phyloP scores from a whole-genome alignment of 1,140 invertebrate genomes.

The Drosophila nikananu region DNA sequence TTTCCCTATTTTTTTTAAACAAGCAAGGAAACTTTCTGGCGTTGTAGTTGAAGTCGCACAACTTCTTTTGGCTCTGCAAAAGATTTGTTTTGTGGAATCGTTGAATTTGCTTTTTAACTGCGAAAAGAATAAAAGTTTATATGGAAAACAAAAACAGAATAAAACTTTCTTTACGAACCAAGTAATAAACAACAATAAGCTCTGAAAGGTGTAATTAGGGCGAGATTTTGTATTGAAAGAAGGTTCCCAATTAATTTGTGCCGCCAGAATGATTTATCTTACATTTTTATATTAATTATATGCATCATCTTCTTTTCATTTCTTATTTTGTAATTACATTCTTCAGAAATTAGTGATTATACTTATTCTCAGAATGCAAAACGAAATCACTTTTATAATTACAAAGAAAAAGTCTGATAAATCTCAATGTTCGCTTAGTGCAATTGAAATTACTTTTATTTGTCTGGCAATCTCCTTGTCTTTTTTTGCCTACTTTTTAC shows the following conservation, averaged over 20 bases:
- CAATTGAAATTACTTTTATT: conserved; percentile 14
- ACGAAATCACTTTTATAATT: not conserved
- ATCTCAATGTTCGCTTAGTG: not conserved
- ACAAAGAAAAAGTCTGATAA: not conserved
- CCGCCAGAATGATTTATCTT: not conserved
- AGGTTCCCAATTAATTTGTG: not conserved
- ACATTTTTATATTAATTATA: not conserved
- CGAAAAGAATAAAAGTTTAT: conserved; percentile 14
- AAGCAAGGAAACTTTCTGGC: conserved; percentile 23
- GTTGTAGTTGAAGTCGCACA: conserved; percentile 7
- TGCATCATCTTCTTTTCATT: no score
- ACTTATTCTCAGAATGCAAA: not conserved
- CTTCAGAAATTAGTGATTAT: not conserved
- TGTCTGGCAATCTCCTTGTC: not conserved
- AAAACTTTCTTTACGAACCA: conserved; percentile 3
- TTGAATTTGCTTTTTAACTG: conserved; percentile 34
- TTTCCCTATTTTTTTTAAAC: conserved; percentile 41
- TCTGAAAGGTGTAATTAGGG: not conserved
- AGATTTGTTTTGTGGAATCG: conserved; percentile 47
- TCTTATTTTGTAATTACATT: not conserved
- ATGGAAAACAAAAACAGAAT: conserved; percentile 2
- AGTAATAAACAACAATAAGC: conserved; percentile 6
- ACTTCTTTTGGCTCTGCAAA: conserved; percentile 18
- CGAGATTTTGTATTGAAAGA: not conserved
- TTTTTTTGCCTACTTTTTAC: not conserved